phyloP scores from a whole-genome alignment of 2,797 vertebrate genomes.

The Lophius americanus region DNA sequence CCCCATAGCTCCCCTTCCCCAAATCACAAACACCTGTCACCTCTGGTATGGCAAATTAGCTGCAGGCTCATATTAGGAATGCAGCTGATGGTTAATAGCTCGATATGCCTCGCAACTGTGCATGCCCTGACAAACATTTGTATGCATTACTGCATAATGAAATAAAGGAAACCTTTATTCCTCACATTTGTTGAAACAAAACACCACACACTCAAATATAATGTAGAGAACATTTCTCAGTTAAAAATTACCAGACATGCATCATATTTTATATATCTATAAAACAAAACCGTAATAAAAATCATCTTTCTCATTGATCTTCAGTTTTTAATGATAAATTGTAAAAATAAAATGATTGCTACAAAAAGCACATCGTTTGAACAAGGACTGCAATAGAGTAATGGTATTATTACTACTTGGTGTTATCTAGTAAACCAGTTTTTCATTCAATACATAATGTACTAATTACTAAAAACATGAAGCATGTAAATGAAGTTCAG shows the following conservation, averaged over 20 bases:
- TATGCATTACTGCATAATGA: slow-evolving; percentile 14
- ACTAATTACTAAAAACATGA: no score
- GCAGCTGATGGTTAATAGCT: slow-evolving; percentile 48
- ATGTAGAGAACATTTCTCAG: not conserved
- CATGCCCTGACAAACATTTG: slow-evolving; percentile 19
- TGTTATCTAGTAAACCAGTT: no score
- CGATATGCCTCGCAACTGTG: slow-evolving; percentile 10
- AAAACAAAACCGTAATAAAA: no score
- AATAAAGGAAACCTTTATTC: slow-evolving; percentile 15
- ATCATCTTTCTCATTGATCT: no score
- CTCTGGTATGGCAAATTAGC: slow-evolving; percentile 46
- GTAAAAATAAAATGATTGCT: no score
- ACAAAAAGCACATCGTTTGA: not conserved
- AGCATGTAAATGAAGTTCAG: no score
- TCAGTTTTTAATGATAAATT: no score
- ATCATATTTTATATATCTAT: no score
- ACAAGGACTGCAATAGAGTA: no score
- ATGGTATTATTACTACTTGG: no score
- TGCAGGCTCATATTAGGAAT: slow-evolving; percentile 39
- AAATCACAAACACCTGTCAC: slow-evolving; percentile 65
- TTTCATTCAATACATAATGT: no score
- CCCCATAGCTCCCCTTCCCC: not conserved
- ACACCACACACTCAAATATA: not conserved
- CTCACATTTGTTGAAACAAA: not conserved
- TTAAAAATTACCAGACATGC: slow-evolving; percentile 8